Conservation (phyloP, 1,140 invertebrate species). For the Tetramorium alpestre region DNA sequence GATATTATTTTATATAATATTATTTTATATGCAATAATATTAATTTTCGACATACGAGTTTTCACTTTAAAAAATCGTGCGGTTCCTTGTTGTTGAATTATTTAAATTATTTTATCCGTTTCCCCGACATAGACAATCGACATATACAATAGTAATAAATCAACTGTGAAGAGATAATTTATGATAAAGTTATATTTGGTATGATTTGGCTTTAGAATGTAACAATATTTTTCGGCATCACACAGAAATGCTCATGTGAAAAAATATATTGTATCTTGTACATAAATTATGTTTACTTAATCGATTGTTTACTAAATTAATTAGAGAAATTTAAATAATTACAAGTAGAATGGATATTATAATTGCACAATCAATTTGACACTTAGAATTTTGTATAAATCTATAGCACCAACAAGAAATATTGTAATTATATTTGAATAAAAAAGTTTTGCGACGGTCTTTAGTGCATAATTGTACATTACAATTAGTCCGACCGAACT, state of each 20-base stretch:
- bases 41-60: neutral
- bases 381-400: slow-evolving; percentile 4
- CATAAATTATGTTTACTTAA: neutral
- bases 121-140: neutral
- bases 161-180: neutral
- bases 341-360: neutral
- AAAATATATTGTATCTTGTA: neutral
- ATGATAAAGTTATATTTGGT: neutral
- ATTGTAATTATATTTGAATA: neutral
- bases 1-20: neutral
- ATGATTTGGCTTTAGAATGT: neutral
- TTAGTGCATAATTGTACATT: neutral
- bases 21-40: neutral
- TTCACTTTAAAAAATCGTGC: neutral
- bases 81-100: neutral
- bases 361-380: neutral
- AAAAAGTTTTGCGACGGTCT: neutral
- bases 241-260: neutral
- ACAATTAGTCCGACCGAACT: neutral
- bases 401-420: neutral
- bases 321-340: neutral
- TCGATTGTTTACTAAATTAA: neutral
- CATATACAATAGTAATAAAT: neutral
- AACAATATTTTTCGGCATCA: neutral
- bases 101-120: slow-evolving; percentile 4